Conservation (phyloP, 1,140 invertebrate genomes). For the Pachypeltis micranthus region DNA sequence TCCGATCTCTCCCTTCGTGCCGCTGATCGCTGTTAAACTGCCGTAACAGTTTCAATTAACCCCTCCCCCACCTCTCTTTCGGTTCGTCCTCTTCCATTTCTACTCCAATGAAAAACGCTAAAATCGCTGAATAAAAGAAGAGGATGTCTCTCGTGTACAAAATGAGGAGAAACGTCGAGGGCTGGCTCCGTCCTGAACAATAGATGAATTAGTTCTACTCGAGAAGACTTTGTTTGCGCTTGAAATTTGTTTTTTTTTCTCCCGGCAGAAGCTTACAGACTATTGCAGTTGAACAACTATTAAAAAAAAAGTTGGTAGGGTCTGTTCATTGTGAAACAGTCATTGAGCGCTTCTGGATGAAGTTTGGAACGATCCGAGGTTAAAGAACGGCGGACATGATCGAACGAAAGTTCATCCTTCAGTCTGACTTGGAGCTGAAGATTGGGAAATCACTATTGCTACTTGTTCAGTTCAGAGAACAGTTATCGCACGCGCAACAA, state of each 20-base stretch:
- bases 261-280: background rate
- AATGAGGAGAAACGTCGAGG: background rate
- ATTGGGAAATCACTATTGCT: too few relatives aligned
- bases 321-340: too few relatives aligned
- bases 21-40: background rate
- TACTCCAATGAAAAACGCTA: background rate
- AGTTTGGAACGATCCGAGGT: too few relatives aligned
- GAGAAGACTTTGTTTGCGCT: background rate
- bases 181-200: background rate
- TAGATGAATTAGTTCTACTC: background rate
- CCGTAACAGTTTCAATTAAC: background rate
- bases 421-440: too few relatives aligned
- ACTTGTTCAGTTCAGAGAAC: too few relatives aligned
- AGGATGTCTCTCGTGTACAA: background rate
- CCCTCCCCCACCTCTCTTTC: background rate
- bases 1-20: background rate
- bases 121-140: background rate
- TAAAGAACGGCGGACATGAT: too few relatives aligned
- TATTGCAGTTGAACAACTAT: too few relatives aligned
- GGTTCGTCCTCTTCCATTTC: background rate
- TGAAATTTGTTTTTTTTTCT: background rate
- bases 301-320: too few relatives aligned
- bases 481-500: too few relatives aligned
- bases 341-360: too few relatives aligned
- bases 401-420: too few relatives aligned